Percentiles rank a stretch among this genome's conserved stretches.
These are phyloP conservation scores for Tipula unca DNA, from an alignment of 2,888 invertebrate species.

Conservation along the genomic window DNA sequence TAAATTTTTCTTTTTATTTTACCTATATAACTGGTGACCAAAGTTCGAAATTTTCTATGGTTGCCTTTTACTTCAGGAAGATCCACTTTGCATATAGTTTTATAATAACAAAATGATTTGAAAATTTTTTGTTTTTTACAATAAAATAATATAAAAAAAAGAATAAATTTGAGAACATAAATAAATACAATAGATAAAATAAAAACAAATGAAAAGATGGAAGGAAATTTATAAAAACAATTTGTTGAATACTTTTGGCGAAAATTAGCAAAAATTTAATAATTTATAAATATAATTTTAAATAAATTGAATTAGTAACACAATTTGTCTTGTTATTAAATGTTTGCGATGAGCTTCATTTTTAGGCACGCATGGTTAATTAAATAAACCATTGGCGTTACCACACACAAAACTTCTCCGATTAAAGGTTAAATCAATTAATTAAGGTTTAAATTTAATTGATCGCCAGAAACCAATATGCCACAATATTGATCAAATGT, in stretches of 20 bases:
- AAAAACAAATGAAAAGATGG: not conserved
- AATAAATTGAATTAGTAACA: not conserved
- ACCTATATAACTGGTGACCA: constrained; percentile 99
- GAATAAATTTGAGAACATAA: not conserved
- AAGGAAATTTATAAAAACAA: not conserved
- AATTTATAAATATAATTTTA: not conserved
- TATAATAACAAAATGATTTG: not conserved
- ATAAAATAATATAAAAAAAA: not conserved
- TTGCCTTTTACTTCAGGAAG: constrained; percentile 97
- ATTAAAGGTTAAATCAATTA: not conserved
- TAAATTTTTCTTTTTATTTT: constrained; percentile 39
- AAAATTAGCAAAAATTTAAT: not conserved
- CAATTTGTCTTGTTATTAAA: not conserved
- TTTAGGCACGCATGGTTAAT: not conserved
- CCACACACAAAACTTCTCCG: not conserved
- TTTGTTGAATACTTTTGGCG: not conserved
- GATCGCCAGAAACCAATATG: not conserved
- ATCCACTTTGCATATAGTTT: constrained; percentile 65
- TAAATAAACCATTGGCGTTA: not conserved
- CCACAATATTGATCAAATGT: not conserved
- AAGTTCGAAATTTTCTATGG: constrained; percentile 98
- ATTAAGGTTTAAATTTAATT: not conserved
- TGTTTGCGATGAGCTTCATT: not conserved
- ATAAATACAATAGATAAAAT: not conserved
- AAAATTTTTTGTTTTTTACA: not conserved